phyloP scores from a whole-genome alignment of 2,888 invertebrate species.

The Eupithecia subfuscata region DNA sequence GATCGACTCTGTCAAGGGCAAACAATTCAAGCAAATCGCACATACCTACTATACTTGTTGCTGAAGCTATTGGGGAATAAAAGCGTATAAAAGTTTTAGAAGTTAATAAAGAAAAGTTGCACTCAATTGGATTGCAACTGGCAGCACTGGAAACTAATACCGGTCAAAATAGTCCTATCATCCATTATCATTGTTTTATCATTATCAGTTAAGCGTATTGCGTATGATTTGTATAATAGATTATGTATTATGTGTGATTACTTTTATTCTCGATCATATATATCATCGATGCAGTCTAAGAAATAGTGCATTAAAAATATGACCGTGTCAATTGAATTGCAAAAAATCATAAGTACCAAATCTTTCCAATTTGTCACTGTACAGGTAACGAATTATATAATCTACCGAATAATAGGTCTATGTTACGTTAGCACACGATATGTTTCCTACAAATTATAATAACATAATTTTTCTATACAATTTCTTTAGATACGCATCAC shows the following conservation, averaged over 20 bases:
- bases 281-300: constrained; percentile 34
- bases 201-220: constrained; percentile 2
- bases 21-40: background rate
- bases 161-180: constrained; percentile 24
- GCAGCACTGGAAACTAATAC: constrained; percentile 21
- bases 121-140: background rate
- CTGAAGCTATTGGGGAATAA: background rate
- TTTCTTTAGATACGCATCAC: background rate
- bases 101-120: background rate
- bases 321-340: background rate
- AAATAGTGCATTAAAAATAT: constrained; percentile 20
- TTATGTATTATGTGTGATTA: constrained; percentile 12
- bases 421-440: background rate
- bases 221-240: background rate
- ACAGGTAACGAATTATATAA: background rate
- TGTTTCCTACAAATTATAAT: background rate
- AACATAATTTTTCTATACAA: background rate
- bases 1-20: background rate
- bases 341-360: background rate
- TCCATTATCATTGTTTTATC: constrained; percentile 14
- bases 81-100: no score
- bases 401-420: background rate
- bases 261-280: no score
- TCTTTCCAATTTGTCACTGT: background rate
- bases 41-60: background rate